A percentile compares a stretch with the other conserved stretches of the same genome.
phyloP scores from a whole-genome alignment of 2,888 invertebrate genomes.

The Amiota mariae region DNA sequence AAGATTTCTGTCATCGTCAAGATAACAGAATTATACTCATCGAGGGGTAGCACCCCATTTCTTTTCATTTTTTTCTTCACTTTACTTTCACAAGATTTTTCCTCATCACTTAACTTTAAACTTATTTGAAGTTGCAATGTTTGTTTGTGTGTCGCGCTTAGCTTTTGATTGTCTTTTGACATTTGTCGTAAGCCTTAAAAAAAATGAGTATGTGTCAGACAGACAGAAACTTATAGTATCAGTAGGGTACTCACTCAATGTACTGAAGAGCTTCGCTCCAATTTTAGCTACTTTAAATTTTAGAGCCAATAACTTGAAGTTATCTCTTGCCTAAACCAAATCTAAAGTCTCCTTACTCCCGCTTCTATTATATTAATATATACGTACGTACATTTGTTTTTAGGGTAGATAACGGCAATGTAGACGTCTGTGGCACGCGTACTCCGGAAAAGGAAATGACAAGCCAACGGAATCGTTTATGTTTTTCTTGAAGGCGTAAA shows the following conservation, averaged over 20 bases:
- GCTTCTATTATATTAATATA: not conserved
- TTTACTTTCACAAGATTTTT: not conserved
- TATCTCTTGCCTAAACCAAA: not conserved
- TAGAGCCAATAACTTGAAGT: slow-evolving; percentile 10
- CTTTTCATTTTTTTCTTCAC: not conserved
- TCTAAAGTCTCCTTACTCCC: not conserved
- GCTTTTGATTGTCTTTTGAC: slow-evolving; percentile 27
- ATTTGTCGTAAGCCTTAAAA: slow-evolving; percentile 6
- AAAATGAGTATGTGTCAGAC: not conserved
- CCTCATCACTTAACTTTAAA: not conserved
- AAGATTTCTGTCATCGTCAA: slow-evolving; percentile 6
- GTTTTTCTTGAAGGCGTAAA: not conserved
- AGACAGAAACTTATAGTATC: not conserved
- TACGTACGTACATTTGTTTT: slow-evolving; percentile 25
- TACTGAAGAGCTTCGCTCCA: too few relatives aligned
- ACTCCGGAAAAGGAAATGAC: slow-evolving; percentile 54
- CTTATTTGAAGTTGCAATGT: slow-evolving; percentile 3
- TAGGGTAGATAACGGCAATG: not conserved
- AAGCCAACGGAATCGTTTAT: slow-evolving; percentile 50
- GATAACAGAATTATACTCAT: not conserved
- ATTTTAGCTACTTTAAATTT: not conserved
- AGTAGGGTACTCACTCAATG: too few relatives aligned
- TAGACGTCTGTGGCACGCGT: slow-evolving; percentile 31
- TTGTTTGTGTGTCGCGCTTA: slow-evolving; percentile 5
- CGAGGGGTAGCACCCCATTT: not conserved